Evolutionary conservation across 2,113 vertebrate species (phyloP), one percentile per base, ranked within the genome.

Genomic region (Carassius auratus): DNA sequence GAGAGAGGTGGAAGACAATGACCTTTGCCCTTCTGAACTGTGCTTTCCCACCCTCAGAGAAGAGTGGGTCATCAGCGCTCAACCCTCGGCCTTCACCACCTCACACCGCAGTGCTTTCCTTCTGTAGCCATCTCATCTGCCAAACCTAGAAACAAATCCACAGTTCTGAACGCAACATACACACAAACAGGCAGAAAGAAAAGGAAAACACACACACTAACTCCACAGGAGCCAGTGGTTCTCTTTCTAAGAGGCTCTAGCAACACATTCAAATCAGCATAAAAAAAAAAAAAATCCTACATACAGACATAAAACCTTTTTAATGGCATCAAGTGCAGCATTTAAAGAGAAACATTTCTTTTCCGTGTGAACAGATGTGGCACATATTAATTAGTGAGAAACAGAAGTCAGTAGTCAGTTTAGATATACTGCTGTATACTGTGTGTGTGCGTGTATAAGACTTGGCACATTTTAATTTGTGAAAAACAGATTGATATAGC

Each of bases 1-100:
- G 62, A 61, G 73, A 77, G 71, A 26, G 8, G 45, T 75, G 61
- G 55, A 81, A 77, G 75, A 30, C 10, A 76, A 77, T 7, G 92
- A 93, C 93, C 93, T 95, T 91, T 93, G 92, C 91, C 93, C 92
- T 90, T 91, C 92, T 94, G 92, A 94, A 94, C 94, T 93, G 85
- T 52, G 82, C 83, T 85, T 88, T 89, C 88, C 85, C 81, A 52
- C 61, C 81, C 85, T 73, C 84, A 48, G 64, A 75, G 76, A 76
- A 61, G 69, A 69, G 77, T 64, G 52, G 57, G 59, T 78, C 76
- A 73, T 55, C 26, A 45, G 14, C 64, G 77, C 68, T 36, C 52
- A 62, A 76, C 73, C 79, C 30, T 64, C 4, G 33, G 30, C 61
- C 45, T 61, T 55, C 8, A 50, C 36, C 26, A 66, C 42, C 33